Evolutionary conservation across 2,113 vertebrate genomes (phyloP).

Genomic region (Macrotis lagotis): DNA sequence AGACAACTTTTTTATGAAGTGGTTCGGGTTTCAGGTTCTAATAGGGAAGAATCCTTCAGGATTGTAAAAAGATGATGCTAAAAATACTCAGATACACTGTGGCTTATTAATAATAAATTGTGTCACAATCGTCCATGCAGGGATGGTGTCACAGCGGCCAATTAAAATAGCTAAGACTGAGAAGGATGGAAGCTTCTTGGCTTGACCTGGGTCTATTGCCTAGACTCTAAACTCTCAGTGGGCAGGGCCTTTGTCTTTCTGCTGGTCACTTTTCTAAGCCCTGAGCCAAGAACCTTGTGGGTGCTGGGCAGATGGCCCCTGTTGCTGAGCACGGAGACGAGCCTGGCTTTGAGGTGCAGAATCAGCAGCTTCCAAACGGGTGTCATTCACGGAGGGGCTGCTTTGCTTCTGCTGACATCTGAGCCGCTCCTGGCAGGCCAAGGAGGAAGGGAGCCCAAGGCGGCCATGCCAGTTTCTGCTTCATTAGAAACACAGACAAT

Average conservation of each 20-base stretch:
- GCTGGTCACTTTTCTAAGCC: background rate
- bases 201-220: background rate
- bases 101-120: slow-evolving; percentile 34
- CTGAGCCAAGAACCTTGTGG: background rate
- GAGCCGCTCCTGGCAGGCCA: fast-evolving
- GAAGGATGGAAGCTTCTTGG: background rate
- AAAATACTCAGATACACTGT: slow-evolving; percentile 6
- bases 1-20: slow-evolving; percentile 52
- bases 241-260: background rate
- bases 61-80: slow-evolving; percentile 16
- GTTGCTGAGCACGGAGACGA: fast-evolving
- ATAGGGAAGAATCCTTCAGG: slow-evolving; percentile 28
- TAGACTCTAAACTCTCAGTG: background rate
- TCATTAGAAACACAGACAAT: background rate
- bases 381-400: background rate
- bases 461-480: background rate
- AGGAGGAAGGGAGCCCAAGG: background rate
- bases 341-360: background rate
- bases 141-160: background rate
- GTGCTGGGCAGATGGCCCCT: background rate
- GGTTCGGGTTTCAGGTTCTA: background rate
- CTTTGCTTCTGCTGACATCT: background rate
- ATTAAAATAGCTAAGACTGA: slow-evolving; percentile 1
- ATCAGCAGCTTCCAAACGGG: background rate
- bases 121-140: background rate